phyloP scores from a whole-genome alignment of 2,888 invertebrate genomes.

The Macaria liturata region DNA sequence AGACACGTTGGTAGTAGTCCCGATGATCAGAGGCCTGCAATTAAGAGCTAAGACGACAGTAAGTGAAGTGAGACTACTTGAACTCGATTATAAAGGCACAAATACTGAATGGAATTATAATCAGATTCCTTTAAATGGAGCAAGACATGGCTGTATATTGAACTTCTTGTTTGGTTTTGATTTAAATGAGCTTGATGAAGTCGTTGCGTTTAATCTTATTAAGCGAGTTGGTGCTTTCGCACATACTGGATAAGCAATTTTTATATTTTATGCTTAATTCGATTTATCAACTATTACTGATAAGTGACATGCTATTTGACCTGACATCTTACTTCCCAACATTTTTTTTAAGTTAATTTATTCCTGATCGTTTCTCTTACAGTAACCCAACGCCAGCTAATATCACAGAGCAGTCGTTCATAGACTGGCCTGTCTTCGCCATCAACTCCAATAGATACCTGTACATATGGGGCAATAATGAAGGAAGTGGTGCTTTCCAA shows the following conservation, averaged over 20 bases:
- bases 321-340: too few species aligned
- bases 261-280: too few species aligned
- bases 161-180: constrained; percentile 14
- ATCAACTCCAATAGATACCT: too few species aligned
- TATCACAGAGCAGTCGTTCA: too few species aligned
- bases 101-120: constrained; percentile 6
- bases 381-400: too few species aligned
- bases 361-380: too few species aligned
- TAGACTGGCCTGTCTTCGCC: too few species aligned
- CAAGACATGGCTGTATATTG: constrained; percentile 19
- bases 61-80: background rate
- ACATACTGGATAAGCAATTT: constrained; percentile 3
- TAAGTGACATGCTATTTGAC: too few species aligned
- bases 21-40: background rate
- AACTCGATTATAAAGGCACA: constrained; percentile 2
- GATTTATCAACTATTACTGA: too few species aligned
- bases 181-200: background rate
- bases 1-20: constrained; percentile 1
- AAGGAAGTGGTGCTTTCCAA: too few species aligned
- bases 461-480: too few species aligned
- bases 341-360: too few species aligned
- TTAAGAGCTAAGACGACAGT: background rate
- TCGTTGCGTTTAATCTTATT: background rate
- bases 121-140: constrained; percentile 7
- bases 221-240: constrained; percentile 1